Conservation (phyloP, 92 coral and sea anemone genomes). For the Nematostella vectensis region DNA sequence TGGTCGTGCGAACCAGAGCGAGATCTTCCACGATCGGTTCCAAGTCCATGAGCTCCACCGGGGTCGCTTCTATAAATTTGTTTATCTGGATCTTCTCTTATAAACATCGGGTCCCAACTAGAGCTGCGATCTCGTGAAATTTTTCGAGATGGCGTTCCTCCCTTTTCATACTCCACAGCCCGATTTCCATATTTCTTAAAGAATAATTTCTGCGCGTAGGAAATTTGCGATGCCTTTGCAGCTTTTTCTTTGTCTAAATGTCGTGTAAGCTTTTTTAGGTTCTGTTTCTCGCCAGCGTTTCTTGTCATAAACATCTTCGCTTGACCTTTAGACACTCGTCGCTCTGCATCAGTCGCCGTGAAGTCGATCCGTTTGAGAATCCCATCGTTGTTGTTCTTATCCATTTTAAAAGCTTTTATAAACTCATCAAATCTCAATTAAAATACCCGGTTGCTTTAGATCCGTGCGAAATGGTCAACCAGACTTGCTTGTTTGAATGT, state of each 20-base stretch:
- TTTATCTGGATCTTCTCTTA: neutral
- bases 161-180: neutral
- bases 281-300: constrained; percentile 38
- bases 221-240: constrained; percentile 26
- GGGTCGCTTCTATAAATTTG: neutral
- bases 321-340: constrained; percentile 33
- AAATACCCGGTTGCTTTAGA: no score
- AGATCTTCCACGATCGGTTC: neutral
- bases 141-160: neutral
- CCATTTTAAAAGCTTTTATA: neutral
- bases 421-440: no score
- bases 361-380: constrained; percentile 7
- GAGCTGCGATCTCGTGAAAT: constrained; percentile 14
- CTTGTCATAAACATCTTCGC: constrained; percentile 43
- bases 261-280: constrained; percentile 42
- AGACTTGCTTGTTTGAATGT: no score
- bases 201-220: constrained; percentile 29
- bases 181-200: constrained; percentile 21
- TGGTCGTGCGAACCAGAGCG: constrained; percentile 1
- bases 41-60: neutral
- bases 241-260: constrained; percentile 53
- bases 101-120: constrained; percentile 13
- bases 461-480: no score
- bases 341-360: constrained; percentile 9
- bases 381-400: neutral